These are phyloP conservation scores for Argyra leucocephala DNA, from an alignment of 2,888 invertebrate genomes.

Conservation along the genomic window DNA sequence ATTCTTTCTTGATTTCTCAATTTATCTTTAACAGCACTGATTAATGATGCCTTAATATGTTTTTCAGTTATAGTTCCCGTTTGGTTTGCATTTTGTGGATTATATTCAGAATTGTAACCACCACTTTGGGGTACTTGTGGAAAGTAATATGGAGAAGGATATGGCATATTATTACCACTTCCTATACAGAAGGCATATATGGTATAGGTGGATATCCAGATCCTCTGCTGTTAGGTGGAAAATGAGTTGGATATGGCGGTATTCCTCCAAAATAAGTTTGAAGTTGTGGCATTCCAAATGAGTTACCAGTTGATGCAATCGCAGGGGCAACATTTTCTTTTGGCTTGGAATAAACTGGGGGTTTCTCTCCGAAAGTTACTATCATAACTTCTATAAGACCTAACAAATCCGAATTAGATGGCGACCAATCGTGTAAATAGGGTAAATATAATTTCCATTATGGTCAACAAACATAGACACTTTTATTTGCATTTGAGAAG, in stretches of 20 bases:
- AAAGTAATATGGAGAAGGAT: conserved; percentile 49
- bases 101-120: conserved; percentile 33
- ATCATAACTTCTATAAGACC: conserved; percentile 86
- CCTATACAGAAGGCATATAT: conserved; percentile 38
- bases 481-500: conserved; percentile 89
- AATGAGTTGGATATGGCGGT: conserved; percentile 47
- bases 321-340: conserved; percentile 42
- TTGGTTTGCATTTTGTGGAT: conserved; percentile 44
- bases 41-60: conserved; percentile 84
- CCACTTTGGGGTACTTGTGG: conserved; percentile 30
- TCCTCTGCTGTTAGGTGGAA: conserved; percentile 19
- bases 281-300: background rate
- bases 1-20: conserved; percentile 80
- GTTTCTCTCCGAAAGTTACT: conserved; percentile 85
- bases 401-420: conserved; percentile 63
- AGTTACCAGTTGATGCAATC: background rate
- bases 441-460: conserved; percentile 92
- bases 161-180: conserved; percentile 45
- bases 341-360: conserved; percentile 80
- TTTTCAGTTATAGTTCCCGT: conserved; percentile 86
- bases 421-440: conserved; percentile 89
- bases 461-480: conserved; percentile 88
- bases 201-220: conserved; percentile 29
- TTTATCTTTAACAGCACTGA: conserved; percentile 94
- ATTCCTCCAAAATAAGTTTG: conserved; percentile 16